Base-by-base conservation (phyloP, 2,888 invertebrate species). In the Diloba caeruleocephala region DNA sequence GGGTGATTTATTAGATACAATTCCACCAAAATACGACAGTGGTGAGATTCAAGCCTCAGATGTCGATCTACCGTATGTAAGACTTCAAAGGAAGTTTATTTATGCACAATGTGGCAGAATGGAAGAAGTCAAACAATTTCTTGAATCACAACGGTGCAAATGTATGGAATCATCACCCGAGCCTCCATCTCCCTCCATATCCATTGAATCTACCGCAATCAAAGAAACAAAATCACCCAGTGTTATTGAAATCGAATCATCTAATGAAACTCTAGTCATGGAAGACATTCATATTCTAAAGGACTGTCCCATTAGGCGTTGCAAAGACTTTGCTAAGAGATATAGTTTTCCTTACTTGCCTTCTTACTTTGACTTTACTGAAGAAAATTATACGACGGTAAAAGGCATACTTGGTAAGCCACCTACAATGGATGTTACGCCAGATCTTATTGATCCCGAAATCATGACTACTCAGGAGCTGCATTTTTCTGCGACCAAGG, bases 71-170 rank as follows among this genome's bases (percentile, higher is more conserved):
- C 89, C 89, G 1, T 68, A 70, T 43, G 67, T 92, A 19, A 76
- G 84, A 71, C 52, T 92, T 21, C 78, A 87, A 39, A 83, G 88
- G 59, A 78, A 91, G 53, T 89, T 81, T 57, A 45, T 89, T 39
- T 93, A 92, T 62, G 92, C 92, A 0, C 90, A 88, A 72, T 93
- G 93, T 61, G 83, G 89, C 42, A 83, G 79, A 55, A 88, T 76
- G 65, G 85, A 92, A 59, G 81, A 87, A 33, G 83, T 92, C 2
- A 89, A 86, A 71, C 75, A 71, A 3, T 70, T 84, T 55, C 69
- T 92, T 28, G 80, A 89, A 57, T 74, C 81, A n/a, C 74, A 81
- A 43, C 71, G 71, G n/a, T 91, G 90, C 59, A 85, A 81, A 77
- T 92, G 90, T 69, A 26, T 23, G 17, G 75, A 79, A 33, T 32